These are phyloP conservation scores for Stenurella melanura DNA, from an alignment of 2,888 invertebrate genomes.

Conservation along the genomic window DNA sequence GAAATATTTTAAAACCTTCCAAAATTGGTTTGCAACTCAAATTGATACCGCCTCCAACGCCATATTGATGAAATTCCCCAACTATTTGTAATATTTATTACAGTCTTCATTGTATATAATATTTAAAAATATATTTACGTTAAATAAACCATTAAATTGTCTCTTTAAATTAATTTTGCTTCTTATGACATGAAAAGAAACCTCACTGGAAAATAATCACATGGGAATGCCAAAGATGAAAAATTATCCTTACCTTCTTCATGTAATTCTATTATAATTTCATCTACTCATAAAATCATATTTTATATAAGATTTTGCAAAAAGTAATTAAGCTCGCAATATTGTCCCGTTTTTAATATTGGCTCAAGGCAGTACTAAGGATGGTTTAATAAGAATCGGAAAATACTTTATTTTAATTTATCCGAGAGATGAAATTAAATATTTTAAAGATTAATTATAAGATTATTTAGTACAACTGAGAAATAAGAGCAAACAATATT, in stretches of 20 bases:
- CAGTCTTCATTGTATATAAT: too few relatives aligned
- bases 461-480: neutral
- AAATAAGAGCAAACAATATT: neutral
- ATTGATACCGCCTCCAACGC: too few relatives aligned
- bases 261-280: neutral
- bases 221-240: neutral
- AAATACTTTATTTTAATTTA: neutral
- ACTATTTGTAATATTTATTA: too few relatives aligned
- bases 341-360: slow-evolving; percentile 3
- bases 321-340: neutral
- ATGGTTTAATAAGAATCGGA: neutral
- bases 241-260: neutral
- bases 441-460: neutral
- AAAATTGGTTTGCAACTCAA: too few relatives aligned
- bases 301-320: slow-evolving; percentile 6
- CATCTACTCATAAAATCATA: slow-evolving; percentile 7
- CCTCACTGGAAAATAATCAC: neutral
- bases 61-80: too few relatives aligned
- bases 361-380: neutral
- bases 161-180: too few relatives aligned
- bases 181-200: neutral
- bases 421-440: neutral
- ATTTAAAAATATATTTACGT: too few relatives aligned
- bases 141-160: too few relatives aligned
- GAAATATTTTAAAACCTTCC: too few relatives aligned